Conservation (phyloP, 2,888 invertebrate genomes). For the Melieria crassipennis region DNA sequence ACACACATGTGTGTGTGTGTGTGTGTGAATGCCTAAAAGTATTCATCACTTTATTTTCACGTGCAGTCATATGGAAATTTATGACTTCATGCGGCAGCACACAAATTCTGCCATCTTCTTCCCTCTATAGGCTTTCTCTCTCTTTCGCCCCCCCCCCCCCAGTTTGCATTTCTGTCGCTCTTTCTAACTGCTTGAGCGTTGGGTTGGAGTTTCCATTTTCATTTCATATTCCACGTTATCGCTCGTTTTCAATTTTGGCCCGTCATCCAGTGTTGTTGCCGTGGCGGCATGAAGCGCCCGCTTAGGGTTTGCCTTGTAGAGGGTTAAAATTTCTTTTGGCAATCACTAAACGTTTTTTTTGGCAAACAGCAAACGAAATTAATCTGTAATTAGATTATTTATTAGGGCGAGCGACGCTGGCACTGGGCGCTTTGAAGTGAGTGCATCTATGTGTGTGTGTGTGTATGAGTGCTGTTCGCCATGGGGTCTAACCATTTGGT, state of each 20-base stretch:
- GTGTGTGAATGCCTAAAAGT: conserved; percentile 49
- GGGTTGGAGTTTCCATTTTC: background rate
- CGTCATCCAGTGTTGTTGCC: background rate
- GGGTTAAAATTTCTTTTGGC: background rate
- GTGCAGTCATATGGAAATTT: conserved; percentile 56
- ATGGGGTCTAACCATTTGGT: no score
- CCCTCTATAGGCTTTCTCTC: no score
- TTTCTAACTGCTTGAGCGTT: no score
- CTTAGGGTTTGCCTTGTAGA: background rate
- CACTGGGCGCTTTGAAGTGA: no score
- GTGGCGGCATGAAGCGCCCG: no score
- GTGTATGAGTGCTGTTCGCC: no score
- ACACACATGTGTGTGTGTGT: conserved; percentile 13
- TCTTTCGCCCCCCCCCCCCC: background rate
- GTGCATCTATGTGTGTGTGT: no score
- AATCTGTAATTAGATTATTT: conserved; percentile 31
- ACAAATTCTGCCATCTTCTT: background rate
- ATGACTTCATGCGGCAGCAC: conserved; percentile 47
- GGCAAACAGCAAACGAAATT: conserved; percentile 21
- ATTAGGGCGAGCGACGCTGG: background rate
- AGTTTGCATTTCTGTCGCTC: background rate
- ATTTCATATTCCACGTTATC: background rate
- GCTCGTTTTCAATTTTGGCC: conserved; percentile 1
- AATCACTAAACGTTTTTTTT: background rate
- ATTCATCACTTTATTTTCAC: conserved; percentile 58